Base-by-base conservation (phyloP, 2,888 invertebrate species). In the Crocallis elinguaria region DNA sequence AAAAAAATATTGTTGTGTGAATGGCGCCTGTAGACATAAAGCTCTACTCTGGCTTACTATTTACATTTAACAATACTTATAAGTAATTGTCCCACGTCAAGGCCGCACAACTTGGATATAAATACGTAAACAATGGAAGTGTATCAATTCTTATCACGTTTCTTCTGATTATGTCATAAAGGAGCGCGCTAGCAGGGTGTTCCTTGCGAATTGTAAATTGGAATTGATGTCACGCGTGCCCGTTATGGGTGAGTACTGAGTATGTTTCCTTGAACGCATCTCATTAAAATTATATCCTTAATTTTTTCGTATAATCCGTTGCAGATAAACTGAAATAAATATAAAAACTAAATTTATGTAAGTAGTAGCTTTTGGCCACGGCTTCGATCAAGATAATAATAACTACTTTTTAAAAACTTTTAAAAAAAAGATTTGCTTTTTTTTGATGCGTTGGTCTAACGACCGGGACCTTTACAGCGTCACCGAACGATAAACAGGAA, bases 131-230 rank as follows among this genome's bases (percentile, higher is more conserved):
- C 74, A 73, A 73, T 75, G 58, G 71, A 64, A 62, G 51, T 67
- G 63, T 66, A 61, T 46, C 62, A 74, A 53, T 77, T 71, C 76
- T 12, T 38, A 44, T 57, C 75, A 75, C 74, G 73, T 73, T 65
- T 69, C 65, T 60, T 60, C 66, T 65, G 55, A 73, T 76, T 75
- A 74, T 75, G 73, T 74, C 71, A 73, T 60, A 57, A 42, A 57
- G 63, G 55, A 53, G 65, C 65, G 69, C 70, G 56, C 49, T 64
- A 69, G 68, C 66, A 49, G 57, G 38, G 54, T 19, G 42, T 33
- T 42, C 54, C 44, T 36, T 53, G 65, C 60, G 62, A 65, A 66
- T 69, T 61, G 56, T 33, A 29, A 69, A 67, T 75, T 74, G 52
- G 57, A 69, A 77, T 74, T 70, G 43, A 51, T 50, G 64, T 73